These are phyloP conservation scores for Seira ritae DNA, from an alignment of 2,888 invertebrate species.

Conservation along the genomic window DNA sequence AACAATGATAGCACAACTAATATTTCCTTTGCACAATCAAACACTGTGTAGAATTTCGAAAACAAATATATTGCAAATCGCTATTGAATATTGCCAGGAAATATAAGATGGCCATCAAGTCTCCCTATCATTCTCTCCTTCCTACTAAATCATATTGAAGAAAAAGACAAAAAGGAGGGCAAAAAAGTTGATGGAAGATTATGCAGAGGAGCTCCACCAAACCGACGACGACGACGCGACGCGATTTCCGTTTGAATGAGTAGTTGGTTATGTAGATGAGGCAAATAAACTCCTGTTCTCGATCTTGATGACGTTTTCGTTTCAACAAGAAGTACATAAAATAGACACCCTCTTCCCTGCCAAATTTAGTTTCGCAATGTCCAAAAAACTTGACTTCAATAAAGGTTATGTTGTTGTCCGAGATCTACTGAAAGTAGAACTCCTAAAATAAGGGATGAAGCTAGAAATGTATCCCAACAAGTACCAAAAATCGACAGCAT, in stretches of 20 bases:
- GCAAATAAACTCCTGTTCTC: neutral
- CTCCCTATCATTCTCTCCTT: conserved; percentile 1
- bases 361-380: conserved; percentile 43
- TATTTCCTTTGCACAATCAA: conserved; percentile 8
- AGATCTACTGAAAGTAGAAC: conserved; percentile 20
- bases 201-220: conserved; percentile 8
- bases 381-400: conserved; percentile 33
- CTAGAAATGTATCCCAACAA: conserved; percentile 16
- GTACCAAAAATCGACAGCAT: neutral
- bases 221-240: neutral
- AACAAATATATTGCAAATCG: conserved; percentile 6
- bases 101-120: conserved; percentile 9
- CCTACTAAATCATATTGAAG: neutral
- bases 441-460: conserved; percentile 14
- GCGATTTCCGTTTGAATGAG: neutral
- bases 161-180: conserved; percentile 21
- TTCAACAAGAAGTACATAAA: neutral
- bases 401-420: conserved; percentile 28
- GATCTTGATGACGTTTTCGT: neutral
- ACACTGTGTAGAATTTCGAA: conserved; percentile 1
- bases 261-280: conserved; percentile 1
- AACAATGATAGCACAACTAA: neutral
- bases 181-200: conserved; percentile 1
- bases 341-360: conserved; percentile 9
- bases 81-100: conserved; percentile 32